These are phyloP conservation scores for Esox lucius DNA, from an alignment of 2,797 vertebrate genomes.

Conservation along the genomic window DNA sequence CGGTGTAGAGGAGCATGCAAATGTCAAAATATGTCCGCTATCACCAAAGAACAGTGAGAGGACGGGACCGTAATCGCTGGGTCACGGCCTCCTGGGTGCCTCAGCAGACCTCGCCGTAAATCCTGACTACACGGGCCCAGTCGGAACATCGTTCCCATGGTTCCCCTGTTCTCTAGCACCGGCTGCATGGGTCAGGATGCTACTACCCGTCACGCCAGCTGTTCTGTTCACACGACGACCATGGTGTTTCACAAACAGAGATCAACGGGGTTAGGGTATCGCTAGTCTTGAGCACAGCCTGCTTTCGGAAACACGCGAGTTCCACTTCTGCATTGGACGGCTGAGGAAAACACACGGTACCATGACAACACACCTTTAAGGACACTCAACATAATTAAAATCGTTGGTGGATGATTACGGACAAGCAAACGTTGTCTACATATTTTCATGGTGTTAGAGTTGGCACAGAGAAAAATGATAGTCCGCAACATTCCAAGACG, in stretches of 20 bases:
- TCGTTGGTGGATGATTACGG: too few relatives aligned
- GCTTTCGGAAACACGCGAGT: not conserved
- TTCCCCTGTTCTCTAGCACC: not conserved
- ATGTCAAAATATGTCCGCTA: not conserved
- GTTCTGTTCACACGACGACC: constrained; percentile 47
- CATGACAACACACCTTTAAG: not conserved
- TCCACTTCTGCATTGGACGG: not conserved
- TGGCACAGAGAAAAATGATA: not conserved
- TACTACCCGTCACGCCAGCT: constrained; percentile 39
- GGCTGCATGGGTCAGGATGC: constrained; percentile 26
- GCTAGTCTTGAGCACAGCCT: not conserved
- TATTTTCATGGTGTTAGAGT: too few relatives aligned
- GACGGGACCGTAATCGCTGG: constrained; percentile 9
- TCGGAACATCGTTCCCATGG: constrained; percentile 20
- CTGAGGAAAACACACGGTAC: too few relatives aligned
- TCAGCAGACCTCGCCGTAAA: constrained; percentile 14
- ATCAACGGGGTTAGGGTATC: constrained; percentile 14
- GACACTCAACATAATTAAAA: not conserved
- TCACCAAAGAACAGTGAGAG: constrained; percentile 2
- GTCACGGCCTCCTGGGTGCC: constrained; percentile 15
- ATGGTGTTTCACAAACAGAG: constrained; percentile 36
- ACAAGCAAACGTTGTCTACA: too few relatives aligned
- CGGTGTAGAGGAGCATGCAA: not conserved
- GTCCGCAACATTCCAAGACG: not conserved
- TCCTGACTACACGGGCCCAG: constrained; percentile 6